Conservation (phyloP, 2,113 vertebrate genomes). For the Strigops habroptila region DNA sequence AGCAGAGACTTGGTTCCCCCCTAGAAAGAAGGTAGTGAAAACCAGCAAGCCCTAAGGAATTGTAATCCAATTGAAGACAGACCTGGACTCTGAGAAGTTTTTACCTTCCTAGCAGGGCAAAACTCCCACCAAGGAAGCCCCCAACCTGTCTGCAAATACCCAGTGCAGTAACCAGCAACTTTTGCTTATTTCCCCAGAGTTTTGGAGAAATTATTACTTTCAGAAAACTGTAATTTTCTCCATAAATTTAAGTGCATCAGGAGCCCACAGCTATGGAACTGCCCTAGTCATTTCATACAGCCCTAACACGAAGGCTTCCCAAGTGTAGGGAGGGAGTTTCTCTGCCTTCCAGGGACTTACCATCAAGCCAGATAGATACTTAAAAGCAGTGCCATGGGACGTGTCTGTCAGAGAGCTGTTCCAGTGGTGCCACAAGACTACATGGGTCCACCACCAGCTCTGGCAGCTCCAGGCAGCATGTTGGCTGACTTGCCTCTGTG, state of each 20-base stretch:
- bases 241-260: background rate
- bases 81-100: background rate
- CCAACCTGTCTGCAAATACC: background rate
- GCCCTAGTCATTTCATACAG: background rate
- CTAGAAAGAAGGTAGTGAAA: background rate
- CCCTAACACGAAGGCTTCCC: background rate
- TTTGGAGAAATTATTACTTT: background rate
- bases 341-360: background rate
- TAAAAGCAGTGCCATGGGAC: background rate
- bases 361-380: background rate
- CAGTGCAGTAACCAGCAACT: background rate
- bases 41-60: background rate
- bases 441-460: background rate
- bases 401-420: background rate
- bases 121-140: background rate
- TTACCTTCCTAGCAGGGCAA: background rate
- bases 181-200: background rate
- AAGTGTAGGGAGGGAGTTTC: background rate
- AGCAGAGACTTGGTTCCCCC: background rate
- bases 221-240: background rate
- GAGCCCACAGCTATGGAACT: background rate
- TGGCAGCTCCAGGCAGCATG: background rate
- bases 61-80: background rate
- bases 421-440: background rate
- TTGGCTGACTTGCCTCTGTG: background rate